phyloP scores from a whole-genome alignment of 2,888 invertebrate species.

The Chalcosyrphus nemorum region DNA sequence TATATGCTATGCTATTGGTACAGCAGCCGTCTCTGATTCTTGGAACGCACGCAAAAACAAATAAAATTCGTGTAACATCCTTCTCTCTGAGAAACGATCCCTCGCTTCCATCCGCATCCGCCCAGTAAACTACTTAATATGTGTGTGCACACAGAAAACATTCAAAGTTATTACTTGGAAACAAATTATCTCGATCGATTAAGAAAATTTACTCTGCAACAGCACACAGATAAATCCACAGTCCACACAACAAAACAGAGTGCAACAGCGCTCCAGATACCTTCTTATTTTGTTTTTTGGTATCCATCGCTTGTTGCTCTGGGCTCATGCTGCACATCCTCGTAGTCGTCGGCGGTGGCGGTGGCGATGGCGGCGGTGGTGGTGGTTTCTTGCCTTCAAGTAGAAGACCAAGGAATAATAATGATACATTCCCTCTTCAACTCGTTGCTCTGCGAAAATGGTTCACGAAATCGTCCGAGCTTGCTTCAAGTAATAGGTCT shows the following conservation, averaged over 20 bases:
- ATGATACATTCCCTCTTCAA: constrained; percentile 57
- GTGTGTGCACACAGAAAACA: constrained; percentile 43
- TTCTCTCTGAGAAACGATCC: constrained; percentile 6
- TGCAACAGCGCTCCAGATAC: constrained; percentile 37
- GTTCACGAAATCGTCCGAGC: constrained; percentile 54
- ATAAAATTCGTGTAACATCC: constrained; percentile 59
- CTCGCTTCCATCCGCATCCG: constrained; percentile 34
- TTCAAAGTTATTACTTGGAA: constrained; percentile 72
- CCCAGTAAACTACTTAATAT: constrained; percentile 42
- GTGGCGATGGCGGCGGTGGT: not conserved
- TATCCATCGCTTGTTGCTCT: not conserved
- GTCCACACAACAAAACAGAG: constrained; percentile 9
- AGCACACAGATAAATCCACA: constrained; percentile 35
- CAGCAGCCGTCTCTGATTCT: constrained; percentile 29
- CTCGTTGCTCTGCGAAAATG: constrained; percentile 52
- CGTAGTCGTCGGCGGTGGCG: not conserved
- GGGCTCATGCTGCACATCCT: constrained; percentile 1
- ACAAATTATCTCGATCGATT: constrained; percentile 72
- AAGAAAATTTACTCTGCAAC: constrained; percentile 57
- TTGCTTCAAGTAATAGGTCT: constrained; percentile 57
- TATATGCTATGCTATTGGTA: not conserved
- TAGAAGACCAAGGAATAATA: constrained; percentile 43
- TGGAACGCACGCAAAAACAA: constrained; percentile 64
- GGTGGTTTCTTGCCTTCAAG: constrained; percentile 19
- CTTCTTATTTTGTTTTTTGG: no score